Evolutionary conservation across 2,113 vertebrate genomes (phyloP).

Genomic region (Scatophagus argus): DNA sequence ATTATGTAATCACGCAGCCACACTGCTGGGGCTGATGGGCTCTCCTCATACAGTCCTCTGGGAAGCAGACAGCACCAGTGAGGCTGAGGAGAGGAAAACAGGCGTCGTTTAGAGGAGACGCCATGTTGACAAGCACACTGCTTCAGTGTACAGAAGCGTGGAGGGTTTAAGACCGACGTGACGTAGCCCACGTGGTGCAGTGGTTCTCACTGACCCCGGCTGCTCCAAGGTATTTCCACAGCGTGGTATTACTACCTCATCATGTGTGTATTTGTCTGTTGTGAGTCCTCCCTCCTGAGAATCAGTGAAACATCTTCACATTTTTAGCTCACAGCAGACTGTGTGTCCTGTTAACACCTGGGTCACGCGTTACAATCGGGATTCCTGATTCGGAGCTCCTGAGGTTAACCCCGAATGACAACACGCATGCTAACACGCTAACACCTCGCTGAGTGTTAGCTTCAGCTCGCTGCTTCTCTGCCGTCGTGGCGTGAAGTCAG

Average conservation of each 20-base stretch:
- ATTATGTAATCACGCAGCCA: slow-evolving; percentile 28
- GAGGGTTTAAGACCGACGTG: no score
- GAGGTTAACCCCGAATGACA: slow-evolving; percentile 8
- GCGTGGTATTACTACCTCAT: no score
- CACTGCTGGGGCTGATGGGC: neutral
- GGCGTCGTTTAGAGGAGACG: neutral
- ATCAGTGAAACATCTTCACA: neutral
- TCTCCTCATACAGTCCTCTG: neutral
- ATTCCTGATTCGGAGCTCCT: neutral
- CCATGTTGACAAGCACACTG: neutral
- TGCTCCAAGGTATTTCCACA: no score
- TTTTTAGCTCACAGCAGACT: neutral
- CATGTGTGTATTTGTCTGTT: no score
- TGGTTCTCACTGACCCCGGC: no score
- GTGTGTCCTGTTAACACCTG: neutral
- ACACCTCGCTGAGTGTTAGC: slow-evolving; percentile 4
- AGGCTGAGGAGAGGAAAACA: slow-evolving; percentile 6
- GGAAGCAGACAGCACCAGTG: slow-evolving; percentile 4
- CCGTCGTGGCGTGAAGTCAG: neutral
- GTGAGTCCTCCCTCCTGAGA: no score
- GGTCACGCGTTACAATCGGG: neutral
- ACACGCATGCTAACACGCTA: neutral
- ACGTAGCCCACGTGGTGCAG: no score
- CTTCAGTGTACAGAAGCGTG: no score
- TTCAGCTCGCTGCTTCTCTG: neutral